Base-by-base conservation (phyloP, 2,888 invertebrate genomes). In the Oithona nana region DNA sequence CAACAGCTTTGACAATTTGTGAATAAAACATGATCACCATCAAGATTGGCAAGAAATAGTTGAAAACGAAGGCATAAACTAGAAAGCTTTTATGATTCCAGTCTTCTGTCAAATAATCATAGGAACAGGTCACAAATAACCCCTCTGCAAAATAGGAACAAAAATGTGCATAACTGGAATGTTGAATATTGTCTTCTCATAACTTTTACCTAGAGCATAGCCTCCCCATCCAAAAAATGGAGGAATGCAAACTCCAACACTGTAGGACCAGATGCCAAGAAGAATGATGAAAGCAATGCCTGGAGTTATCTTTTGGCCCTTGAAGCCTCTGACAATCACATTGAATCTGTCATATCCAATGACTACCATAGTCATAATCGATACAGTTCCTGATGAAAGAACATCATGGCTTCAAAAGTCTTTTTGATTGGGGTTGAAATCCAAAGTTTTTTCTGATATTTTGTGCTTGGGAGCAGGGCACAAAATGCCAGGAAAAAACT, bases 1-100 rank as follows among this genome's bases (percentile, higher is more conserved):
- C 78, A 64, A 87, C 87, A 67, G 87, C 87, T 79, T 83, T 70
- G 31, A 82, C 75, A 65, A 83, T 83, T 68, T 24, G 55, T 16
- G 39, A 16, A 69, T 83, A 83, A 61, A 79, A 79, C 68, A 76
- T 78, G 65, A 80, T 74, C 63, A 82, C 81, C 29, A 76, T 73
- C 51, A 73, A 66, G 16, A 83, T 70, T 4, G 80, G 80, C 0
- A 73, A 68, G 59, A 75, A 72, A 67, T 74, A 75, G 55, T 72
- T 71, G 70, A 78, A 79, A 31, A 75, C 1, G 2, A 77, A 76
- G 67, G 77, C 79, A 28, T 78, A 75, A 51, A 79, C 69, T 64
- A 80, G 78, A 68, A 79, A 80, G 6, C 78, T 78, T 54, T 74
- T 74, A 64, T 76, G 64, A 28, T 61, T 63, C 58, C 30, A 28